Conservation (phyloP, 1,140 invertebrate genomes). For the Saccostrea cuccullata region DNA sequence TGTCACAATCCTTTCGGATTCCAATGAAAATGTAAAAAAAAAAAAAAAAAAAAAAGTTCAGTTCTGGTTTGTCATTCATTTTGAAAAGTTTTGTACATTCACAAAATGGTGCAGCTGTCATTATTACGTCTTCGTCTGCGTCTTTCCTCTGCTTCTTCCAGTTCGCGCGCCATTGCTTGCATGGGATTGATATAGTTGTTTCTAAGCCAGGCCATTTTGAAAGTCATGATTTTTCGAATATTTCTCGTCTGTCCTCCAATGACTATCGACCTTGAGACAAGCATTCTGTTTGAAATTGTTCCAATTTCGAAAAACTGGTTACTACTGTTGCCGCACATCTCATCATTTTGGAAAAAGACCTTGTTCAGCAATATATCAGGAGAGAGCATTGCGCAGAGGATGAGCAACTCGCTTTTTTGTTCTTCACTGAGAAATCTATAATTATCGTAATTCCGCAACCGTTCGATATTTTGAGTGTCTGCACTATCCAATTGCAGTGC, state of each 20-base stretch:
- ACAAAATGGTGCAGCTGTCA: too few relatives aligned
- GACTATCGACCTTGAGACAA: constrained; percentile 32
- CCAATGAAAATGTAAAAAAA: too few relatives aligned
- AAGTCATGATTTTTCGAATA: constrained; percentile 48
- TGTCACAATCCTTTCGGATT: too few relatives aligned
- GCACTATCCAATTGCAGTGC: constrained; percentile 47
- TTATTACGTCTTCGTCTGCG: not conserved
- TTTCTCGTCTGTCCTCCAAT: constrained; percentile 29
- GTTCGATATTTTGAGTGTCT: constrained; percentile 37
- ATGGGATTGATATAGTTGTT: constrained; percentile 42
- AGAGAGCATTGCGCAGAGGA: constrained; percentile 44
- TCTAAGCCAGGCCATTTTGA: constrained; percentile 42
- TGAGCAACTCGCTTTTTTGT: constrained; percentile 46
- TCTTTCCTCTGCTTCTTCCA: not conserved
- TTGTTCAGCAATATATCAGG: constrained; percentile 45
- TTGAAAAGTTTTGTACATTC: too few relatives aligned
- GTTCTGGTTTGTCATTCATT: too few relatives aligned
- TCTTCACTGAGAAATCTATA: constrained; percentile 38
- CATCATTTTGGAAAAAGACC: not conserved
- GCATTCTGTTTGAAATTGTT: not conserved
- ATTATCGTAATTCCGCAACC: constrained; percentile 52
- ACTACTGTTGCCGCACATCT: constrained; percentile 32
- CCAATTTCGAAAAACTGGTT: constrained; percentile 48
- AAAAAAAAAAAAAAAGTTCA: too few relatives aligned
- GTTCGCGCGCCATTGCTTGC: not conserved